Percentiles rank a stretch among this genome's conserved stretches.
Evolutionary conservation across 2,888 invertebrate genomes (phyloP).

Genomic region (Steinernema hermaphroditum): DNA sequence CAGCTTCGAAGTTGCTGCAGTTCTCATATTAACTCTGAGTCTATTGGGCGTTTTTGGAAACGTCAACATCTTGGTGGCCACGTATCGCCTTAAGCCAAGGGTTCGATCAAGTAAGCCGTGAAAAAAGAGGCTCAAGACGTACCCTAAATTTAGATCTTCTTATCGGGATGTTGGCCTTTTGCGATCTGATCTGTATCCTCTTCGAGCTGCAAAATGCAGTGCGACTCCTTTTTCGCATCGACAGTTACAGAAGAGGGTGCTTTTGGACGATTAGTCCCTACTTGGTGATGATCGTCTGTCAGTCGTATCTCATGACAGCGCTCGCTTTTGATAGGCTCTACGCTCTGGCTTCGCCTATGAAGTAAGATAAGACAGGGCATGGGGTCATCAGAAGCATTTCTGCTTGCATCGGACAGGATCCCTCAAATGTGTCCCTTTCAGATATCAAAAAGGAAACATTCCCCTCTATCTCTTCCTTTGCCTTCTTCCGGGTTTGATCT

Average conservation of each 20-base stretch:
- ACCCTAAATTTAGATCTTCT: background rate
- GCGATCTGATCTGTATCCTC: background rate
- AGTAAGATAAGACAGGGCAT: background rate
- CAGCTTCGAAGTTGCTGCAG: background rate
- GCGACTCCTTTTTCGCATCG: background rate
- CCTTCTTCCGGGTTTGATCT: background rate
- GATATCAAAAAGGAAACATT: no score
- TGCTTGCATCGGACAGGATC: background rate
- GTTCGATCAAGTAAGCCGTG: background rate
- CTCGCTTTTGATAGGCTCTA: background rate
- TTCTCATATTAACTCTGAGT: background rate
- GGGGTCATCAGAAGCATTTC: background rate
- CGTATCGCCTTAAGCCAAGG: background rate
- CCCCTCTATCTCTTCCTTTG: no score
- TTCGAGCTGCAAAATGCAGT: background rate
- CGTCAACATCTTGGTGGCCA: background rate
- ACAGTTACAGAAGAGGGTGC: background rate
- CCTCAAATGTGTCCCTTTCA: background rate
- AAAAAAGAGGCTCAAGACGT: no score
- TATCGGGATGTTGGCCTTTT: background rate
- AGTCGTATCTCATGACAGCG: background rate
- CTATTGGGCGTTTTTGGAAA: background rate
- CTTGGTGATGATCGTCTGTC: background rate
- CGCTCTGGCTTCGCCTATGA: background rate
- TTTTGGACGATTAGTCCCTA: background rate